Percentiles rank a stretch among this genome's conserved stretches.
Conservation (phyloP, 2,888 invertebrate species). For the Drosophila meridionalis region DNA sequence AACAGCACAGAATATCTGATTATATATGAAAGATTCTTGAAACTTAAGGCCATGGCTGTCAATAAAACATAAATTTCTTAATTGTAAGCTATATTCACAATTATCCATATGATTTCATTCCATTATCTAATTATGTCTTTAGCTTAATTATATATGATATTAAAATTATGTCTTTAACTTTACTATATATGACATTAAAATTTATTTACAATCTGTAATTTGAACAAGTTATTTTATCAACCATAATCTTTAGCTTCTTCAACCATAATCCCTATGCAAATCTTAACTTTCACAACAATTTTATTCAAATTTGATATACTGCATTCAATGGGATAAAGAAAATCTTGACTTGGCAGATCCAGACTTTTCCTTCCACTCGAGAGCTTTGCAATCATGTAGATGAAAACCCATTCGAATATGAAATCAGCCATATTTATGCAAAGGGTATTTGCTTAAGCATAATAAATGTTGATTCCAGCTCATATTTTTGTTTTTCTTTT, state of each 20-base stretch:
- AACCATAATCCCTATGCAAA: background rate
- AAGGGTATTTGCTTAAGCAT: conserved; percentile 17
- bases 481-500: background rate
- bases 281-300: background rate
- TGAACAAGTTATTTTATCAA: background rate
- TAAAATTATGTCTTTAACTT: background rate
- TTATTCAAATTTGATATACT: background rate
- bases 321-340: background rate
- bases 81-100: too few relatives aligned
- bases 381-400: conserved; percentile 3
- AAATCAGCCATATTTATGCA: conserved; percentile 15
- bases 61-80: too few relatives aligned
- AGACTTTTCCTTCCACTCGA: background rate
- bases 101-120: too few relatives aligned
- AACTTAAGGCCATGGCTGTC: too few relatives aligned
- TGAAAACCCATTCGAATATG: conserved; percentile 4
- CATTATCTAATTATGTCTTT: too few relatives aligned
- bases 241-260: background rate
- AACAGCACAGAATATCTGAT: too few relatives aligned
- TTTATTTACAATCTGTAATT: too few relatives aligned
- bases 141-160: background rate
- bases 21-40: too few relatives aligned
- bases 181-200: background rate
- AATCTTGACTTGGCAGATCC: background rate
- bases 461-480: conserved; percentile 33